These are phyloP conservation scores for Caranx ignobilis DNA, from an alignment of 2,113 vertebrate genomes.

Conservation along the genomic window DNA sequence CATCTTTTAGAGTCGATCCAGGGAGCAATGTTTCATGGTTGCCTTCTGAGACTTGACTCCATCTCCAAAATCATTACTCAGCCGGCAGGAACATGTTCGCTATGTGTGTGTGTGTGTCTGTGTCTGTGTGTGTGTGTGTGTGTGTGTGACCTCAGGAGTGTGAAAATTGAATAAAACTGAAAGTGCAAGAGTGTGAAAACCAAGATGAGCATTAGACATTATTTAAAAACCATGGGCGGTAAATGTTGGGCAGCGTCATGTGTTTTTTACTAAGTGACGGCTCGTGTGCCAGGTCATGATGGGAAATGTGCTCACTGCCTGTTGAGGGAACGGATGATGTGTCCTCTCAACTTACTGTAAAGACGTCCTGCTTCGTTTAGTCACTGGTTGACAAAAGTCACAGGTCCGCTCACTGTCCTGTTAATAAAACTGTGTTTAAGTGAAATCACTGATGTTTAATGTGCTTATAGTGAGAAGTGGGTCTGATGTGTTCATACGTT, in stretches of 20 bases:
- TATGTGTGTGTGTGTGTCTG: background rate
- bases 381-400: conserved; percentile 15
- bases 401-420: background rate
- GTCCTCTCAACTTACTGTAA: conserved; percentile 15
- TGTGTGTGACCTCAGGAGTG: background rate
- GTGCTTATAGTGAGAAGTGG: background rate
- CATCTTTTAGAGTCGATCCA: conserved; percentile 23
- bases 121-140: background rate
- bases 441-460: background rate
- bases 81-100: conserved; percentile 5
- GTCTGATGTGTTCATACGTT: too few relatives aligned
- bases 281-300: conserved; percentile 34
- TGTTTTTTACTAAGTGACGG: conserved; percentile 25
- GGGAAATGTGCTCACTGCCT: conserved; percentile 28
- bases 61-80: conserved; percentile 41
- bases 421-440: background rate
- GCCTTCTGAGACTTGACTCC: conserved; percentile 24
- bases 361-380: background rate
- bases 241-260: background rate
- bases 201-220: background rate
- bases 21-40: conserved; percentile 33
- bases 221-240: background rate
- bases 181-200: conserved; percentile 26
- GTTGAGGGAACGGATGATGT: background rate
- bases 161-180: conserved; percentile 12